These are phyloP conservation scores for Aphis craccivora DNA, from an alignment of 1,140 invertebrate genomes.

Conservation along the genomic window DNA sequence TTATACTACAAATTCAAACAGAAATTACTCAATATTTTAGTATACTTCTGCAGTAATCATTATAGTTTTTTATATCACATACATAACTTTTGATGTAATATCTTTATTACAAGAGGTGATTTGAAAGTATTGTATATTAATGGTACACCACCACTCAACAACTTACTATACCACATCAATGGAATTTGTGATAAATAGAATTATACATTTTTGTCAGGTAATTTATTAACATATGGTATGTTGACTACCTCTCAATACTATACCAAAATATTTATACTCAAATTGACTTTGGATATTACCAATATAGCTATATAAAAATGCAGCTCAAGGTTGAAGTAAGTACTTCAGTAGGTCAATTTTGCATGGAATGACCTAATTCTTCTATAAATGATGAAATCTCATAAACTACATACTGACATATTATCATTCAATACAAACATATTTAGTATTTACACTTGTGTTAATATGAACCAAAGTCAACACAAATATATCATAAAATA, in stretches of 20 bases:
- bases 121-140: background rate
- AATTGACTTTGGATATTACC: background rate
- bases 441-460: background rate
- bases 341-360: constrained; percentile 46
- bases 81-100: too few species aligned
- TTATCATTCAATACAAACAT: background rate
- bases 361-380: constrained; percentile 36
- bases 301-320: background rate
- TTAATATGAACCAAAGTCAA: constrained; percentile 19
- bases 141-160: background rate
- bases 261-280: too few species aligned
- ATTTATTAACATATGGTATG: background rate
- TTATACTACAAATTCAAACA: background rate
- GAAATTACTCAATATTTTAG: background rate
- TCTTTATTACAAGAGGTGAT: background rate
- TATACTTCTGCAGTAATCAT: background rate
- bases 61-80: background rate
- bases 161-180: background rate
- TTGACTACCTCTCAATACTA: too few species aligned
- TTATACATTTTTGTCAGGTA: background rate
- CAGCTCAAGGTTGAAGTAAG: constrained; percentile 32
- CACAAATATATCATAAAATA: background rate
- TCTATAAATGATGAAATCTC: constrained; percentile 30
- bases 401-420: background rate
- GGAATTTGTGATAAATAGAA: background rate